Evolutionary conservation across 1,140 invertebrate species (phyloP).

Genomic region (Musca domestica): DNA sequence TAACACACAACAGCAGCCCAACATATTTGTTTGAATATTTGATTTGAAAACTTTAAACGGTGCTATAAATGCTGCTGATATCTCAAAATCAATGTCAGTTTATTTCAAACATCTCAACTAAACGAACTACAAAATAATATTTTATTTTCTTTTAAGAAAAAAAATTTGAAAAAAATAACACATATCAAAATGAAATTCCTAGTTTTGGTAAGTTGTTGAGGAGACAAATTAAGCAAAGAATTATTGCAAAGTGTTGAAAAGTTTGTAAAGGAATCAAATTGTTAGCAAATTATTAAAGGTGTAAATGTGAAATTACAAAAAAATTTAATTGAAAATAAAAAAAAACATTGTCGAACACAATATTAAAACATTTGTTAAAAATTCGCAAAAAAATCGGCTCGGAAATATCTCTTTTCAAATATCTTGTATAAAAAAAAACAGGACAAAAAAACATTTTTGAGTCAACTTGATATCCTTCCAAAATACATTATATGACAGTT

Average conservation of each 20-base stretch:
- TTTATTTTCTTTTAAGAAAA: neutral
- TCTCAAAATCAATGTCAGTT: slow-evolving; percentile 24
- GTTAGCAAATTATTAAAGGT: neutral
- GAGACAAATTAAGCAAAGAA: neutral
- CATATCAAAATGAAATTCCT: slow-evolving; percentile 45
- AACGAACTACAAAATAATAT: neutral
- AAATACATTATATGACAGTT: too few relatives aligned
- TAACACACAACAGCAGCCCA: neutral
- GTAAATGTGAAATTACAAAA: too few relatives aligned
- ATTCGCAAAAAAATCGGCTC: too few relatives aligned
- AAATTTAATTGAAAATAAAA: too few relatives aligned
- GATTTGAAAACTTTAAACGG: slow-evolving; percentile 4
- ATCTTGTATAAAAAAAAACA: too few relatives aligned
- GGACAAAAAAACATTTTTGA: too few relatives aligned
- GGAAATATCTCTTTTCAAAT: too few relatives aligned
- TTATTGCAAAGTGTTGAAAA: neutral
- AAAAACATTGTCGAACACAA: too few relatives aligned
- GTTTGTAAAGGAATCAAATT: neutral
- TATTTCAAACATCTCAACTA: slow-evolving; percentile 10
- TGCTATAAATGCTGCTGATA: slow-evolving; percentile 11
- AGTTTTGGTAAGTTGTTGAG: slow-evolving; percentile 39
- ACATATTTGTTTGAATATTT: neutral
- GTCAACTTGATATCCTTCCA: too few relatives aligned
- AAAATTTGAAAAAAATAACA: slow-evolving; percentile 4
- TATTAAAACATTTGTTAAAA: too few relatives aligned